Base-by-base conservation (phyloP, 2,888 invertebrate genomes). In the Venusia cambrica region DNA sequence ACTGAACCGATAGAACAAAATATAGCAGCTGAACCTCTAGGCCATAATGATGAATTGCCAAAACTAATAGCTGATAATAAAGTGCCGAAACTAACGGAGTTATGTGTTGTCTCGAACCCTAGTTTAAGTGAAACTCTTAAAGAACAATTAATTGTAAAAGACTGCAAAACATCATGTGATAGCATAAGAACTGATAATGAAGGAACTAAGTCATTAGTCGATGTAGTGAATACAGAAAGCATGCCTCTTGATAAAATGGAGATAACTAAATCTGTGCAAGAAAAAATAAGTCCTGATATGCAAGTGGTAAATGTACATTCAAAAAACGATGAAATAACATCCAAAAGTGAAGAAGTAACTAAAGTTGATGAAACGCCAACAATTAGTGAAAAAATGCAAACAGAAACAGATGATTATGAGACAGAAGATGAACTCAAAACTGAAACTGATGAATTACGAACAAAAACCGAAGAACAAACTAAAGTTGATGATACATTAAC, bases 161-260 rank as follows among this genome's bases (percentile, higher is more conserved):
- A 84, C 80, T 84, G 81, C 74, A 60, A 69, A 73, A 67, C 69
- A 73, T 59, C 72, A 54, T 76, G 78, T 80, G 81, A 80, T 80
- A 77, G 70, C 54, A 62, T 70, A 72, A 71, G 71, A 67, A 78
- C 73, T 73, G 74, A 74, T 69, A 63, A 64, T 61, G 65, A 71
- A 57, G 69, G 71, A 77, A 67, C 79, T 80, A 83, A 84, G 80
- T 81, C 83, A 80, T 60, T 80, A 80, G 72, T 73, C 63, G 62
- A 69, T 66, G 67, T 68, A 68, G 42, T 48, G 43, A 47, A 54
- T 45, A 46, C 50, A 48, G 53, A 51, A 28, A 35, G 46, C 50
- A 52, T 43, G 41, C 53, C 54, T 48, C 51, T 54, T 48, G 54
- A 54, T 49, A 55, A 58, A 51, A 47, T 60, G 56, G 57, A 51